These are phyloP conservation scores for Pararge aegeria DNA, from an alignment of 1,140 invertebrate genomes.

Conservation along the genomic window DNA sequence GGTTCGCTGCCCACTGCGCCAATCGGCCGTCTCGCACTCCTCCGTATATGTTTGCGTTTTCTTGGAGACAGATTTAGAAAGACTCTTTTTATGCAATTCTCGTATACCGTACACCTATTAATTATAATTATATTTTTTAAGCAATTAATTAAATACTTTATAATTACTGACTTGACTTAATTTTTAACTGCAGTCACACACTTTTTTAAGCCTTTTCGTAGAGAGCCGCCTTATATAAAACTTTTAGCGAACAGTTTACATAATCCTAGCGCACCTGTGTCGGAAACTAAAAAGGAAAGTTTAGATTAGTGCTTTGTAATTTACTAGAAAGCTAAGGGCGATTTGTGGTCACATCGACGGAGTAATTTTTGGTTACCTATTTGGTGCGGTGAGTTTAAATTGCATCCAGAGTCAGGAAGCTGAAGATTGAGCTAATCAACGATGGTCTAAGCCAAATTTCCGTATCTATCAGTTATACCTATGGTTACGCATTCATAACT, in stretches of 20 bases:
- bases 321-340: slow-evolving; percentile 20
- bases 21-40: no score
- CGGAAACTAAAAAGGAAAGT: slow-evolving; percentile 18
- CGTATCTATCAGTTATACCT: background rate
- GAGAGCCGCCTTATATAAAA: background rate
- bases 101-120: no score
- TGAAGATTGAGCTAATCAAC: background rate
- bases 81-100: no score
- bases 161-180: no score
- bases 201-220: no score
- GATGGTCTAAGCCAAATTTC: background rate
- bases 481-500: background rate
- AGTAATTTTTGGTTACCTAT: slow-evolving; percentile 17
- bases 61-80: no score
- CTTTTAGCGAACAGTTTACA: slow-evolving; percentile 10
- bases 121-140: no score
- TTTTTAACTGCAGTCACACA: no score
- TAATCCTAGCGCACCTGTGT: slow-evolving; percentile 17
- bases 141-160: no score
- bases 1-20: no score
- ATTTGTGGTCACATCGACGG: slow-evolving; percentile 25
- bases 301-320: slow-evolving; percentile 26
- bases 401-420: slow-evolving; percentile 7
- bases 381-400: slow-evolving; percentile 14
- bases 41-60: no score